Evolutionary conservation across 2,888 invertebrate genomes (phyloP).

Genomic region (Rhagonycha lutea): DNA sequence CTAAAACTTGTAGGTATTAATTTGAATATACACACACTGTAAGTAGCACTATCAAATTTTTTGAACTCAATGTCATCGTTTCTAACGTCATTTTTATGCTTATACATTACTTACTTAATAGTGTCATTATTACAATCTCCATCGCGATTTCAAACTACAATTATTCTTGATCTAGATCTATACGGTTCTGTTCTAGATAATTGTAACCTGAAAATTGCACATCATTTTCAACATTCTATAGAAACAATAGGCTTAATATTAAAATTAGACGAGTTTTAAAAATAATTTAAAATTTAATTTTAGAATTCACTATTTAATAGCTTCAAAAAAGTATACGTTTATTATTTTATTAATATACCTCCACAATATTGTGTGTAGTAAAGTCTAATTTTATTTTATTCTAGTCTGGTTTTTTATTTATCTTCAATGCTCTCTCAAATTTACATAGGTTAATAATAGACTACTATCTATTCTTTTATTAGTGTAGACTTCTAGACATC

Average conservation of each 20-base stretch:
- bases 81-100: neutral
- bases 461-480: neutral
- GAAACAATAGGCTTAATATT: neutral
- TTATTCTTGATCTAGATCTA: neutral
- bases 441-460: neutral
- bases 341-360: neutral
- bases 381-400: neutral
- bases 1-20: neutral
- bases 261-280: neutral
- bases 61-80: neutral
- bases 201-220: neutral
- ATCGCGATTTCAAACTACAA: neutral
- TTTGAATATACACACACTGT: constrained; percentile 1
- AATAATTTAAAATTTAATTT: neutral
- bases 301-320: neutral
- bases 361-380: neutral
- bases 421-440: neutral
- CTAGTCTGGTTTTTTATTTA: neutral
- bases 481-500: neutral
- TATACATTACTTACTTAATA: neutral
- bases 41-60: neutral
- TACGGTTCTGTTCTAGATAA: neutral
- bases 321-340: neutral
- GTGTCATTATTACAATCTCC: constrained; percentile 1
- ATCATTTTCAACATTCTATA: neutral